Base-by-base conservation (phyloP, 1,140 invertebrate genomes). In the Goniozus legneri region DNA sequence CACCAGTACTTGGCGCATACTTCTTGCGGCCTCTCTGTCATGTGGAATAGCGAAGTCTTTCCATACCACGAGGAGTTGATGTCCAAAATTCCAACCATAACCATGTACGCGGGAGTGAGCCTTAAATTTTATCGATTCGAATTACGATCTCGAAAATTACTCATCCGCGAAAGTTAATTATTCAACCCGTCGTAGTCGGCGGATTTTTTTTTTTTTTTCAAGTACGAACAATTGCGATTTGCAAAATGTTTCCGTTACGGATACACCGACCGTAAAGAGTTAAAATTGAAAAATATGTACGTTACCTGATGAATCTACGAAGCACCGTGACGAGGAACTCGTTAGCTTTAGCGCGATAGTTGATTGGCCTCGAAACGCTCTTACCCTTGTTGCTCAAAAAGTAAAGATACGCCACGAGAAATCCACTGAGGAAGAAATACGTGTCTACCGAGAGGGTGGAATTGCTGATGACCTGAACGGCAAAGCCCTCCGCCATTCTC, bases 1-100 rank as follows among this genome's bases (percentile, higher is more conserved):
- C 82, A 84, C 82, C 82, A 84, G 55, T 82, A 80, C 54, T 80
- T 78, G 0, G 69, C 50, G 50, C 82, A 84, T 18, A 58, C 58
- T 10, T 76, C 62, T 20, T 79, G 75, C 14, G 73, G 65, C 20
- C 64, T 61, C 52, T 82, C 79, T 12, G 62, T 62, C 30, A 76
- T 64, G 43, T 78, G 72, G 52, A 79, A 78, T 8, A 75, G 60
- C 0, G 80, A 80, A 0, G 64, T 68, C 27, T 77, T 68, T 2
- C 58, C 62, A 19, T 78, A 74, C 58, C 75, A 82, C 10, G 64
- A 61, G 2, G 71, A 73, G 36, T 75, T 71, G 12, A 83, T 44
- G 55, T 79, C 74, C 2, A 77, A 54, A 18, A 81, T 62, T 36
- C 77, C 71, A 20, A 83, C 62, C 1, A 75, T 60, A 46, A 82